A percentile compares a stretch with the other conserved stretches of the same genome.
Evolutionary conservation across 2,113 vertebrate species (phyloP).

Genomic region (Opisthocomus hoazin): DNA sequence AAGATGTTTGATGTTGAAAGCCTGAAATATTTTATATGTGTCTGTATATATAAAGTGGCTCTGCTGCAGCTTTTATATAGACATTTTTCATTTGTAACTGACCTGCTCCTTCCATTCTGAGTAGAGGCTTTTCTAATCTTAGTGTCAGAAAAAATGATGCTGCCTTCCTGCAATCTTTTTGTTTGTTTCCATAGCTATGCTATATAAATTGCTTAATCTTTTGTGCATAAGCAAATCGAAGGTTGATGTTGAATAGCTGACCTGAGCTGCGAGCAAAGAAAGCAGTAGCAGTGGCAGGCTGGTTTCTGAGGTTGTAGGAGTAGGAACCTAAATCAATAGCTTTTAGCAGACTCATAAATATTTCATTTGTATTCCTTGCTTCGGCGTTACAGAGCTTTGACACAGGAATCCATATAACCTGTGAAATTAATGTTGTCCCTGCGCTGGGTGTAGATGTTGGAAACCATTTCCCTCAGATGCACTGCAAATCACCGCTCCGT

Average conservation of each 20-base stretch:
- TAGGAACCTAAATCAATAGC: slow-evolving; percentile 30
- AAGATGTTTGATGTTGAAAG: background rate
- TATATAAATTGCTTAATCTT: background rate
- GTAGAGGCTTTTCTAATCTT: background rate
- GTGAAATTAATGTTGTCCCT: background rate
- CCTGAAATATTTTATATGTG: background rate
- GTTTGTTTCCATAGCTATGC: slow-evolving; percentile 16
- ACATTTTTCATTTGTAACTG: background rate
- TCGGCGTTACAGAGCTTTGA: background rate
- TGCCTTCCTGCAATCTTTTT: background rate
- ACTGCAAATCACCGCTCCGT: background rate
- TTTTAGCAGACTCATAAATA: slow-evolving; percentile 37
- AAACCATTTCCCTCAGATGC: background rate
- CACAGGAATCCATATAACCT: background rate
- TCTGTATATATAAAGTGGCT: background rate
- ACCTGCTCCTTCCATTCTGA: background rate
- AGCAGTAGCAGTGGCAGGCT: background rate
- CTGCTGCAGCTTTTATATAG: background rate
- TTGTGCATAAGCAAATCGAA: background rate
- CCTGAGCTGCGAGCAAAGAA: background rate
- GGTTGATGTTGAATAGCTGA: background rate
- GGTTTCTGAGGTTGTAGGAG: background rate
- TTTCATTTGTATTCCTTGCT: background rate
- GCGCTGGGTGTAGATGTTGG: background rate
- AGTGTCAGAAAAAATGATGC: background rate